phyloP scores from a whole-genome alignment of 2,113 vertebrate species.

The Trochalopteron elliotii region DNA sequence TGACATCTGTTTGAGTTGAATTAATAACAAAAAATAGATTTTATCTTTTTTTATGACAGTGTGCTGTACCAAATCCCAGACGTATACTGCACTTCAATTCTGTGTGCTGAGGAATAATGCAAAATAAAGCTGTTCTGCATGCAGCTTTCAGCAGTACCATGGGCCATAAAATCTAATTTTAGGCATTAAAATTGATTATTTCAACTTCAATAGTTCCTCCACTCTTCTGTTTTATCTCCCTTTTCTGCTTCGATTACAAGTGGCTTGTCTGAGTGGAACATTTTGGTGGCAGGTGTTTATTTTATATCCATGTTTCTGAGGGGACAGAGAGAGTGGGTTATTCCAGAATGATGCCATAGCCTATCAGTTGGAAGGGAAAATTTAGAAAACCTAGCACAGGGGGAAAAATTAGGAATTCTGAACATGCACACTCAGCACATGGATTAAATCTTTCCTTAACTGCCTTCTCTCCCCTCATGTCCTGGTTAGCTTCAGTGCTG shows the following conservation, averaged over 20 bases:
- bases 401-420: neutral
- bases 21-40: neutral
- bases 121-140: neutral
- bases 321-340: neutral
- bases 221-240: neutral
- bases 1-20: neutral
- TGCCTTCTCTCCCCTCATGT: neutral
- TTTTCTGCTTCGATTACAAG: neutral
- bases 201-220: neutral
- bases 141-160: neutral
- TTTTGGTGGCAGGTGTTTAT: neutral
- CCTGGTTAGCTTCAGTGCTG: neutral
- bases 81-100: neutral
- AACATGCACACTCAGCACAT: neutral
- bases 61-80: neutral
- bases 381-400: neutral
- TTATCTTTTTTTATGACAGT: neutral
- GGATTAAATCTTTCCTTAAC: neutral
- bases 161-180: constrained; percentile 20
- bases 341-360: neutral
- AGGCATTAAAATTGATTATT: constrained; percentile 42
- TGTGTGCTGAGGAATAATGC: neutral
- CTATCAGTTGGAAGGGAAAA: neutral
- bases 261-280: neutral
- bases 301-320: neutral